Evolutionary conservation across 2,113 vertebrate genomes (phyloP).

Genomic region (Lepus americanus): DNA sequence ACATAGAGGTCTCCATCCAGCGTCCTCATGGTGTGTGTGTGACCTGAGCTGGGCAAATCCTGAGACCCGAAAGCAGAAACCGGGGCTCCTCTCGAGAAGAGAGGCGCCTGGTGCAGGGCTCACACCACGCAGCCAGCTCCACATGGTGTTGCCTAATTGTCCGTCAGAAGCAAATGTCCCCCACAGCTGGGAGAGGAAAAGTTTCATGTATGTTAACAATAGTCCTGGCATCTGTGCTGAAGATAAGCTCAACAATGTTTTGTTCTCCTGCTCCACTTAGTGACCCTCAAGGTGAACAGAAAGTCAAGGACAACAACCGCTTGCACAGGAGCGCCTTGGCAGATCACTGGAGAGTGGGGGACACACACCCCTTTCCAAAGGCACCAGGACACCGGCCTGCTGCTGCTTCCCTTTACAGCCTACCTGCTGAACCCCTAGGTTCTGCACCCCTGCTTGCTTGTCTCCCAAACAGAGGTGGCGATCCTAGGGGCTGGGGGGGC

Average conservation of each 20-base stretch:
- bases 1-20: neutral
- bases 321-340: too few species aligned
- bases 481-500: neutral
- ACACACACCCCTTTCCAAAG: neutral
- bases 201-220: neutral
- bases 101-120: fast-evolving
- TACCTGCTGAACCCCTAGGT: neutral
- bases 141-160: neutral
- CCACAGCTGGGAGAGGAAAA: neutral
- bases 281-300: neutral
- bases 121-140: neutral
- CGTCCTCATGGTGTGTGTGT: fast-evolving
- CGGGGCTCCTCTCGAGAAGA: fast-evolving
- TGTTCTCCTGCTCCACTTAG: neutral
- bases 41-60: neutral
- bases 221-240: neutral
- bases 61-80: neutral
- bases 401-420: neutral
- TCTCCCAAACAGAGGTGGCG: neutral
- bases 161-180: neutral
- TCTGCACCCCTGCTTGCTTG: neutral
- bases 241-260: neutral
- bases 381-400: fast-evolving
- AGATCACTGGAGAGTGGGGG: neutral
- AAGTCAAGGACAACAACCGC: neutral